phyloP scores from a whole-genome alignment of 2,888 invertebrate species.

The Trissonchulus latispiculum region DNA sequence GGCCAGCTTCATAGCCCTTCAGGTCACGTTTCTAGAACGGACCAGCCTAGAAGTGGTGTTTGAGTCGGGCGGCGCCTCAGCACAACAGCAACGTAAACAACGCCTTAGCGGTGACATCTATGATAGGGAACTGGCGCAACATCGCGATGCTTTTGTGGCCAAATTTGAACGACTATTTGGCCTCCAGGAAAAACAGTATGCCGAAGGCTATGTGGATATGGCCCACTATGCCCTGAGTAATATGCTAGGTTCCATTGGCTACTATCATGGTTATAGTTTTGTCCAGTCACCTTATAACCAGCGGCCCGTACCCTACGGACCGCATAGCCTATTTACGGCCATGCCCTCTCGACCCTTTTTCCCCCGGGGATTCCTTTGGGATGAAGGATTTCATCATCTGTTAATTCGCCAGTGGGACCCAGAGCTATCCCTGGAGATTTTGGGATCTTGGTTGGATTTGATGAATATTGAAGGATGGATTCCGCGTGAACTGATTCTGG shows the following conservation, averaged over 20 bases:
- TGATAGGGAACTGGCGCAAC: slow-evolving; percentile 55
- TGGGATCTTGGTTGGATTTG: slow-evolving; percentile 92
- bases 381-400: slow-evolving; percentile 95
- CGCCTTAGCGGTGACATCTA: slow-evolving; percentile 58
- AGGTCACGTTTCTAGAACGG: slow-evolving; percentile 62
- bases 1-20: slow-evolving; percentile 44
- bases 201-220: slow-evolving; percentile 54
- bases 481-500: slow-evolving; percentile 72
- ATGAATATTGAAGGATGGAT: slow-evolving; percentile 99
- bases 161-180: slow-evolving; percentile 72
- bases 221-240: slow-evolving; percentile 81
- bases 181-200: slow-evolving; percentile 56
- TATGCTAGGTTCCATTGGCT: slow-evolving; percentile 89
- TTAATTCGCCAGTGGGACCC: slow-evolving; percentile 57
- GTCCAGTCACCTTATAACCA: slow-evolving; percentile 52
- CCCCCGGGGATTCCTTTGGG: slow-evolving; percentile 97
- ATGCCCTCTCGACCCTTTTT: slow-evolving; percentile 93
- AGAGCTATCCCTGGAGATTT: slow-evolving; percentile 55
- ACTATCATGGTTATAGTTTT: slow-evolving; percentile 81
- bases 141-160: slow-evolving; percentile 58
- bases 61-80: slow-evolving; percentile 59
- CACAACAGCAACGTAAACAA: slow-evolving; percentile 52
- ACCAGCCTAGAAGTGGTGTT: slow-evolving; percentile 72
- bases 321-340: slow-evolving; percentile 75
- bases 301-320: slow-evolving; percentile 71